phyloP scores from a whole-genome alignment of 2,888 invertebrate species.

The Pandemis corylana region DNA sequence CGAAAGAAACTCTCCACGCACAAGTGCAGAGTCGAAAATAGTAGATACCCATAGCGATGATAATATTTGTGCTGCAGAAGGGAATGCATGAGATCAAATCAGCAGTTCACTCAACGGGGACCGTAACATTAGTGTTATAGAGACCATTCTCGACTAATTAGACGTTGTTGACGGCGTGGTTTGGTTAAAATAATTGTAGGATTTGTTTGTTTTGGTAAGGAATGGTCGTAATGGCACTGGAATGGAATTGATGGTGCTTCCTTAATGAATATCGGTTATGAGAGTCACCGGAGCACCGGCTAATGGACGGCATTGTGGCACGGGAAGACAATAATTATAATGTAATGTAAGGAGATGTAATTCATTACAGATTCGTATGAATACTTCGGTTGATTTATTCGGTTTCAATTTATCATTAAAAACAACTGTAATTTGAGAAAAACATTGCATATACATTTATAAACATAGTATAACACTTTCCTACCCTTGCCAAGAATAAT shows the following conservation, averaged over 20 bases:
- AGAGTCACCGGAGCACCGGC: constrained; percentile 68
- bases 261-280: constrained; percentile 81
- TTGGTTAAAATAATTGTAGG: constrained; percentile 77
- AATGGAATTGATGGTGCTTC: constrained; percentile 77
- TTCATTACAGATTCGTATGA: constrained; percentile 18
- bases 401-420: background rate
- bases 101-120: constrained; percentile 50
- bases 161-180: constrained; percentile 49
- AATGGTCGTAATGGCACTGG: constrained; percentile 77
- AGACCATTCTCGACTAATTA: constrained; percentile 45
- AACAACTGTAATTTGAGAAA: background rate
- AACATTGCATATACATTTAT: background rate
- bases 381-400: background rate
- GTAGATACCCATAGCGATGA: constrained; percentile 38
- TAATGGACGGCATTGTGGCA: constrained; percentile 50
- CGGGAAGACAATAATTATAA: constrained; percentile 33
- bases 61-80: constrained; percentile 56
- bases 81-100: constrained; percentile 58
- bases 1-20: constrained; percentile 49
- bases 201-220: constrained; percentile 82
- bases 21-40: constrained; percentile 52
- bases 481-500: background rate
- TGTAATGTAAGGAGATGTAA: constrained; percentile 14
- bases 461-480: no score
- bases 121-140: constrained; percentile 46